Conservation (phyloP, 2,797 vertebrate species). For the Ceryle rudis region DNA sequence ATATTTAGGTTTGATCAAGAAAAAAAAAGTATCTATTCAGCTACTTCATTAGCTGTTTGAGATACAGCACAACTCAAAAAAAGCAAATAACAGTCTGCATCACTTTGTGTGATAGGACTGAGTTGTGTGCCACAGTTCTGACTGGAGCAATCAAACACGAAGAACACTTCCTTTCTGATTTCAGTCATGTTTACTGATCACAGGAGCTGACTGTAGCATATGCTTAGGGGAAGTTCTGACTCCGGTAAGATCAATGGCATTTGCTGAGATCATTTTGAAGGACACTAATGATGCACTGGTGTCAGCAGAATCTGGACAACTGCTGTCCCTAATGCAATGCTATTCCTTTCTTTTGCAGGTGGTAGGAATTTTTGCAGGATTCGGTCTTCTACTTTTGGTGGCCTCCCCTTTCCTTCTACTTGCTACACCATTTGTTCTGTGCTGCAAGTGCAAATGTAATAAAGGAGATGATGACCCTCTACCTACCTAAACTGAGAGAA, state of each 20-base stretch:
- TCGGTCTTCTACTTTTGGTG: slow-evolving; percentile 94
- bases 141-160: background rate
- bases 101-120: background rate
- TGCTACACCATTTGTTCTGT: slow-evolving; percentile 96
- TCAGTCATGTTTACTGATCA: background rate
- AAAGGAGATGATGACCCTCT: slow-evolving; percentile 97
- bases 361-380: slow-evolving; percentile 97
- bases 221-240: fast-evolving
- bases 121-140: background rate
- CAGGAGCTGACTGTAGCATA: background rate
- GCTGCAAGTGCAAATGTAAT: slow-evolving; percentile 98
- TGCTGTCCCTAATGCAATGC: background rate
- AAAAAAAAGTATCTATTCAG: background rate
- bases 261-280: background rate
- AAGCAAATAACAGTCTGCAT: background rate
- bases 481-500: slow-evolving; percentile 85
- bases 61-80: background rate
- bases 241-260: background rate
- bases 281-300: background rate
- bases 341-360: slow-evolving; percentile 82
- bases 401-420: slow-evolving; percentile 97
- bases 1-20: background rate
- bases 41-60: background rate
- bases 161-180: background rate
- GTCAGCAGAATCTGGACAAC: background rate